These are phyloP conservation scores for Sialis fuliginosa DNA, from an alignment of 2,888 invertebrate species.

Conservation along the genomic window DNA sequence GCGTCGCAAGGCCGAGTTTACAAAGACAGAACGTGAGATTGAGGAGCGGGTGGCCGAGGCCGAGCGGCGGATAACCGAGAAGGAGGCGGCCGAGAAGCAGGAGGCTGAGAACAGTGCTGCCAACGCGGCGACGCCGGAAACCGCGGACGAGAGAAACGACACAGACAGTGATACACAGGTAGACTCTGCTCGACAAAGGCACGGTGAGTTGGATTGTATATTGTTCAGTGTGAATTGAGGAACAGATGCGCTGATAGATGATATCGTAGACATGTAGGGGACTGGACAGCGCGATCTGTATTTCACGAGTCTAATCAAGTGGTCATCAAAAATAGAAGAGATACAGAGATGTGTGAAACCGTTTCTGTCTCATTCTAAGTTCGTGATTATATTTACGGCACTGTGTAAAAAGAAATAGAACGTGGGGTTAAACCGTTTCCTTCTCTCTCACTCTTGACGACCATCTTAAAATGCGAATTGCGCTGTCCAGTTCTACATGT, in stretches of 20 bases:
- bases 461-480: no score
- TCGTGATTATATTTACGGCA: no score
- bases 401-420: no score
- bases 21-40: conserved; percentile 57
- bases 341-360: no score
- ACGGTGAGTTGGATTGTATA: conserved; percentile 3
- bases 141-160: conserved; percentile 24
- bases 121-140: conserved; percentile 23
- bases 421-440: no score
- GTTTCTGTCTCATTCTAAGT: no score
- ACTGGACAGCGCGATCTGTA: no score
- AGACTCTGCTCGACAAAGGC: conserved; percentile 4
- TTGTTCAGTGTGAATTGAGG: neutral
- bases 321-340: no score
- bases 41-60: conserved; percentile 48
- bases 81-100: conserved; percentile 19
- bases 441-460: no score
- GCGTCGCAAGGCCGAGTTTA: conserved; percentile 47
- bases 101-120: conserved; percentile 15
- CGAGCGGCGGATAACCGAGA: conserved; percentile 31
- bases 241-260: neutral
- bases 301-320: no score
- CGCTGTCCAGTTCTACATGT: no score
- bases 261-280: no score
- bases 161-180: conserved; percentile 12